A percentile compares a stretch with the other conserved stretches of the same genome.
These are phyloP conservation scores for Drosophila algonquin DNA, from an alignment of 2,888 invertebrate species.

Conservation along the genomic window DNA sequence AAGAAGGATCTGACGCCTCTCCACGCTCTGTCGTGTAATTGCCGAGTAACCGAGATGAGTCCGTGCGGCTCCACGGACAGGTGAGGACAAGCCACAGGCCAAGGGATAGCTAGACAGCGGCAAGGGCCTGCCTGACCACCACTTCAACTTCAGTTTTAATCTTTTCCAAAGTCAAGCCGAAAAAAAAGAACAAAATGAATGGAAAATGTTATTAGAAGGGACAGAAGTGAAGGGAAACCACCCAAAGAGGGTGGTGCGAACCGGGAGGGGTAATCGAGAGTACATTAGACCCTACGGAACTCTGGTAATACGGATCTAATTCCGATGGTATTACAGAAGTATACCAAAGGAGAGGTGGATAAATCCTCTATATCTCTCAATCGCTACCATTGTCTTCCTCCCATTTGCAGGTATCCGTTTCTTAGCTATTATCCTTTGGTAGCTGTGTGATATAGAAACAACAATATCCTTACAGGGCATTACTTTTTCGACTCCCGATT, in stretches of 20 bases:
- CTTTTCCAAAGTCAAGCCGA: constrained; percentile 42
- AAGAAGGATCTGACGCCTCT: constrained; percentile 27
- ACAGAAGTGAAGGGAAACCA: background rate
- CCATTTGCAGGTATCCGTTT: too few relatives aligned
- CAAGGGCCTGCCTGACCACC: constrained; percentile 20
- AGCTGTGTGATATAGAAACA: too few relatives aligned
- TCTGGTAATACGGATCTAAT: background rate
- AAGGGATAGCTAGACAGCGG: background rate
- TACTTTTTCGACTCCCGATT: background rate
- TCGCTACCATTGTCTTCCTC: too few relatives aligned
- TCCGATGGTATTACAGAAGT: too few relatives aligned
- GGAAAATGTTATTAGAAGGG: constrained; percentile 25
- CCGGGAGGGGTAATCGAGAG: background rate
- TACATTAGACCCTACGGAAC: background rate
- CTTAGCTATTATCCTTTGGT: too few relatives aligned
- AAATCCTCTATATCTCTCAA: too few relatives aligned
- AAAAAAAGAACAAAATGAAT: constrained; percentile 30
- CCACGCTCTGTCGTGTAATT: constrained; percentile 61
- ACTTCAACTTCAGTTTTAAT: constrained; percentile 56
- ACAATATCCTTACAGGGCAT: too few relatives aligned
- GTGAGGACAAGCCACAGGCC: background rate
- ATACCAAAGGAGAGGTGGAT: too few relatives aligned
- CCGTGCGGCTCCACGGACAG: constrained; percentile 7
- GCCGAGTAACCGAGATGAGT: constrained; percentile 58
- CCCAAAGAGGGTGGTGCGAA: too few relatives aligned